Evolutionary conservation across 2,888 invertebrate genomes (phyloP).

Genomic region (Chirona hameri): DNA sequence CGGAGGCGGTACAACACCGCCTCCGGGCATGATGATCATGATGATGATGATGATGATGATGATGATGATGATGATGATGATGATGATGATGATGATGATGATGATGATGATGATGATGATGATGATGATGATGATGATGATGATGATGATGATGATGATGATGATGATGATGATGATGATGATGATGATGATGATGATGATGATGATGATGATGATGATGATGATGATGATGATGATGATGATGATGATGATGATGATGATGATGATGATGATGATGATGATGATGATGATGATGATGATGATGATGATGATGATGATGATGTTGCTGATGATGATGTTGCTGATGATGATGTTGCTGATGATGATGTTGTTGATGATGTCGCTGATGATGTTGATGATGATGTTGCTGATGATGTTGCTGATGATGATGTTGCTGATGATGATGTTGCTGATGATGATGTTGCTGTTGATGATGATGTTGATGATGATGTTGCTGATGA

Average conservation of each 20-base stretch:
- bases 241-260: conserved; percentile 22
- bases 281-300: conserved; percentile 11
- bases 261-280: conserved; percentile 22
- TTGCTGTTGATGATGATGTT: too few relatives aligned
- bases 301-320: too few relatives aligned
- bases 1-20: too few relatives aligned
- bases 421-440: too few relatives aligned
- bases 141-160: conserved; percentile 22
- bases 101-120: conserved; percentile 22
- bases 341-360: too few relatives aligned
- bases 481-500: too few relatives aligned
- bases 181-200: conserved; percentile 22
- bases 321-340: too few relatives aligned
- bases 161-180: conserved; percentile 22
- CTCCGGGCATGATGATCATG: too few relatives aligned
- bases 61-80: conserved; percentile 9
- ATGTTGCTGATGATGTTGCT: too few relatives aligned
- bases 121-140: conserved; percentile 22
- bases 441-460: too few relatives aligned
- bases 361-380: too few relatives aligned
- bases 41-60: conserved; percentile 22
- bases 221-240: conserved; percentile 22
- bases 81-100: conserved; percentile 22
- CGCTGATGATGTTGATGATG: too few relatives aligned
- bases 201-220: conserved; percentile 22